Conservation (phyloP, 2,888 invertebrate genomes). For the Holacanthella duospinosa region DNA sequence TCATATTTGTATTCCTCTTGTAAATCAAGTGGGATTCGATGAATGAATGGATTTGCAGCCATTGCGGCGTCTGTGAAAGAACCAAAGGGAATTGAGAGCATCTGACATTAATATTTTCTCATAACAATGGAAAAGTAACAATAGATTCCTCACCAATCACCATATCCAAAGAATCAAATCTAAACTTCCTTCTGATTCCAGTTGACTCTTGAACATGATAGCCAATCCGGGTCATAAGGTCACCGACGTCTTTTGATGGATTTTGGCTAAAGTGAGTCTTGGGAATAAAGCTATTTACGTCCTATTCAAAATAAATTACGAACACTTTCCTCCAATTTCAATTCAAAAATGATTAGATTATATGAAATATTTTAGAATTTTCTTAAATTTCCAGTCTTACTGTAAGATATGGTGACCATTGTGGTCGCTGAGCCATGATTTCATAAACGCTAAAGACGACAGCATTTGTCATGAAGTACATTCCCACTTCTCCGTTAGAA, state of each 20-base stretch:
- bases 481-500: conserved; percentile 32
- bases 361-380: background rate
- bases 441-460: conserved; percentile 34
- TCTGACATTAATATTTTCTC: background rate
- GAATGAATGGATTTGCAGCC: conserved; percentile 37
- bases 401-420: conserved; percentile 28
- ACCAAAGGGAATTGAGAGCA: too few relatives aligned
- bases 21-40: conserved; percentile 28
- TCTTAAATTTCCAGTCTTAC: conserved; percentile 24
- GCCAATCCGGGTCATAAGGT: conserved; percentile 28
- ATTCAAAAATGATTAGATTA: background rate
- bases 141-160: too few relatives aligned
- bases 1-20: conserved; percentile 27
- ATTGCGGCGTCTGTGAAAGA: conserved; percentile 33
- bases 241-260: conserved; percentile 29
- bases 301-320: conserved; percentile 21
- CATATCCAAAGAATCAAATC: conserved; percentile 26
- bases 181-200: conserved; percentile 25
- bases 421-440: conserved; percentile 29
- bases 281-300: conserved; percentile 35
- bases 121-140: background rate
- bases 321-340: background rate
- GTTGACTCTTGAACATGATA: conserved; percentile 27
- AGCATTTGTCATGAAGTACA: conserved; percentile 34
- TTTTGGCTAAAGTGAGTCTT: conserved; percentile 32